Base-by-base conservation (phyloP, 2,113 vertebrate genomes). In the Edolisoma coerulescens region DNA sequence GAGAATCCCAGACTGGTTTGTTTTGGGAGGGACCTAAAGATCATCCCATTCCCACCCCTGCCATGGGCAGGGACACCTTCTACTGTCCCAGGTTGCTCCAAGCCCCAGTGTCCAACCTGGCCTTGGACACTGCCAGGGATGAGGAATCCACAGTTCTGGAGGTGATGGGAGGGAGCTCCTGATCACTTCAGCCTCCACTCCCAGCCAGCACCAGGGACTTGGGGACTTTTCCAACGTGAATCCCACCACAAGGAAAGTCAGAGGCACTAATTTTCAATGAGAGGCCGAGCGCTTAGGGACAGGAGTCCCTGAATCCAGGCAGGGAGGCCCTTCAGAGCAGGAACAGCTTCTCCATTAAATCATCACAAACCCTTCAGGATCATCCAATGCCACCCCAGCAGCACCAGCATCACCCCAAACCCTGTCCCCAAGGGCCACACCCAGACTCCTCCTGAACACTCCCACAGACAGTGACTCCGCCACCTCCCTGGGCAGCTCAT, bases 41-140 rank as follows among this genome's bases (percentile, higher is more conserved):
- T 7, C 14, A 57, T 44, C 21, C 15, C 3, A 5, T n/a, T 0
- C 39, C 76, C 71, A 0, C 16, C 13, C 56, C 10, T 4, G 41
- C 41, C 41, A 17, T 12, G 50, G 53, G 39, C 20, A 54, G n/a
- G 41, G 67, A 50, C 42, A 57, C 27, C 24, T 70, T 0, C 11
- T 57, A 35, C n/a, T 26, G 27, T 14, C 7, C 49, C 85, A 64
- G 57, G 39, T 1, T 56, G 30, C 30, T 63, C 75, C 52, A 13
- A 17, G 13, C 22, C 17, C 33, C 22, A 11, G 0, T 21, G 37
- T 47, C 82, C 59, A 64, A 1, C 24, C 57, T 49, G 75, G 35
- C n/a, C 23, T 45, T 3, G 74, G 26, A 1, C 57, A 49, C 13
- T 27, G 2, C 57, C 67, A 88, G 26, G 50, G 50, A 27, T 42